Base-by-base conservation (phyloP, 2,888 invertebrate genomes). In the Cinara cedri region DNA sequence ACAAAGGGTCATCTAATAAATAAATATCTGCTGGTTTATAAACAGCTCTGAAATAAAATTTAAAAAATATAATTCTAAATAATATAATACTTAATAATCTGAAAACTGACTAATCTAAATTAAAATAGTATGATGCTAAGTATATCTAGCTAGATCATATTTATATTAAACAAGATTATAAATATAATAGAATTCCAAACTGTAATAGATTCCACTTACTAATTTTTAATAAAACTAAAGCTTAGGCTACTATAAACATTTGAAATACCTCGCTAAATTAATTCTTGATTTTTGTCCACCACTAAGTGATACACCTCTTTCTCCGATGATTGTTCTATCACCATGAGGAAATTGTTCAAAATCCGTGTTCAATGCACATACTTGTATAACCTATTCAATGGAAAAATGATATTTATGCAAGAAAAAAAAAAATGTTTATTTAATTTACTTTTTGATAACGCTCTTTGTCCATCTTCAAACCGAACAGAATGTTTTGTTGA, bases 401-500 rank as follows among this genome's bases (percentile, higher is more conserved):
- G 63, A 24, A 75, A 44, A 24, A 65, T 1, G 60, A 72, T 14
- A 42, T n/a, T n/a, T n/a, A n/a, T n/a, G n/a, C 34, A 34, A 34
- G 34, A 21, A n/a, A 14, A 76, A 16, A 0, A 24, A 34, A n/a
- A n/a, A n/a, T n/a, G n/a, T n/a, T n/a, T n/a, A n/a, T n/a, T 83
- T 26, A 49, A 21, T 55, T 21, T 42, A 89, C 88, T 85, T 91
- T 88, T 81, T 89, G 87, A 84, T 94, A 94, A 83, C 91, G 90
- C 44, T 89, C 88, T 42, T 89, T 88, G 83, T 91, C 91, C 90
- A 90, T 92, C 82, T 89, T 88, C 84, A 89, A 90, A 0, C 97
- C 97, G 86, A 98, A 98, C 1, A 96, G 86, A 82, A 98, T 95
- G 86, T 98, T 98, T 84, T 97, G 96, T 13, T 94, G 88, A 0